These are phyloP conservation scores for Zalophus californianus DNA, from an alignment of 2,797 vertebrate species.

Conservation along the genomic window DNA sequence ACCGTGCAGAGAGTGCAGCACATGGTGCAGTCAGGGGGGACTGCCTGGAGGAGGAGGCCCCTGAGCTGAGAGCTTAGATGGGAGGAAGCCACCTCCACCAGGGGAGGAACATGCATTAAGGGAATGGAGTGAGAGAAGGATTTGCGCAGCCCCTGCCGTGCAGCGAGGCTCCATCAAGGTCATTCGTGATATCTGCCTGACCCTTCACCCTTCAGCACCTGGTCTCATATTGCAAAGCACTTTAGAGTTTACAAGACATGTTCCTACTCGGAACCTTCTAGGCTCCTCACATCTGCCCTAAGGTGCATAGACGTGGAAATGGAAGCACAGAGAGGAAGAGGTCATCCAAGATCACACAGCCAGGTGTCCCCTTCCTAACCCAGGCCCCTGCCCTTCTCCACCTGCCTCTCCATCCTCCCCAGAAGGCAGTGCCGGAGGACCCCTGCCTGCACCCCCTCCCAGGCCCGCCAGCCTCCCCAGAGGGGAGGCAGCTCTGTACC, in stretches of 20 bases:
- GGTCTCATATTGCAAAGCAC: rapidly evolving
- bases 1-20: background rate
- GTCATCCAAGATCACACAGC: slow-evolving; percentile 47
- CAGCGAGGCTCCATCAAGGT: background rate
- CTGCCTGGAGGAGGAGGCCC: slow-evolving; percentile 16
- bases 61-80: background rate
- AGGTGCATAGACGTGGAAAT: background rate
- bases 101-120: rapidly evolving
- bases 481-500: slow-evolving; percentile 1
- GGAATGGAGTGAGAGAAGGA: background rate
- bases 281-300: background rate
- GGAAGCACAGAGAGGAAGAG: background rate
- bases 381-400: background rate
- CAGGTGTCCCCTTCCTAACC: background rate
- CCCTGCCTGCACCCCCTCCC: background rate
- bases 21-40: rapidly evolving
- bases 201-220: background rate
- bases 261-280: background rate
- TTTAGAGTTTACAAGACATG: rapidly evolving
- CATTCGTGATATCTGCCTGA: background rate
- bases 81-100: background rate
- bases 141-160: background rate
- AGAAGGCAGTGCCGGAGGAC: background rate
- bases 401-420: background rate
- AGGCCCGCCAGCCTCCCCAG: background rate